Evolutionary conservation across 2,113 vertebrate genomes (phyloP).

Genomic region (Anguilla japonica): DNA sequence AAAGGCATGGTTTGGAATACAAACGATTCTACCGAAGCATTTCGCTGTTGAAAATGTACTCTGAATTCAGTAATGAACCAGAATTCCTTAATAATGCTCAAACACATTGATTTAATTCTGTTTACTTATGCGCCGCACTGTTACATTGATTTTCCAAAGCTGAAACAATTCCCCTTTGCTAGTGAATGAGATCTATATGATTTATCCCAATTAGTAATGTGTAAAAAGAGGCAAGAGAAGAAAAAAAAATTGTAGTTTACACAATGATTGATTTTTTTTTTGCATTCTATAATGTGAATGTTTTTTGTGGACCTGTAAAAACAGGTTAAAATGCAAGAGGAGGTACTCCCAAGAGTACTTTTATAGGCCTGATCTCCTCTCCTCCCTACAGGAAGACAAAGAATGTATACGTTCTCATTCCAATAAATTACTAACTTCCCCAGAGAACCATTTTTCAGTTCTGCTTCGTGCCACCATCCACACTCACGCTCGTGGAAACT

Average conservation of each 20-base stretch:
- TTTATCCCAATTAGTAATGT: neutral
- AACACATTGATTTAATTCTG: neutral
- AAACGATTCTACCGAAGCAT: neutral
- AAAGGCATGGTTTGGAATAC: neutral
- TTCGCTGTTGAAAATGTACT: neutral
- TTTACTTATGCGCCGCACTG: neutral
- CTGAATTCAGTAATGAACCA: neutral
- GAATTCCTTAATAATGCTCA: neutral
- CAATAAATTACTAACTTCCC: conserved; percentile 5
- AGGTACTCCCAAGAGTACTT: neutral
- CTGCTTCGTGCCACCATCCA: neutral
- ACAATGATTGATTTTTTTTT: conserved; percentile 6
- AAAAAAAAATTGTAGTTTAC: neutral
- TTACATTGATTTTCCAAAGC: neutral
- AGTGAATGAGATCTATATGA: neutral
- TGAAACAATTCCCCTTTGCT: neutral
- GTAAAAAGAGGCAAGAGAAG: neutral
- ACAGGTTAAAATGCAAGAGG: neutral
- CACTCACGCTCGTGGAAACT: neutral
- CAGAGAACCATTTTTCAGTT: neutral
- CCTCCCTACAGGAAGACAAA: neutral
- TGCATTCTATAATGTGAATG: neutral
- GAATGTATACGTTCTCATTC: neutral
- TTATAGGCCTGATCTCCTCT: neutral
- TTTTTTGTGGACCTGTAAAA: neutral